Conservation (phyloP, 1,140 invertebrate species). For the Adoxophyes honmai region DNA sequence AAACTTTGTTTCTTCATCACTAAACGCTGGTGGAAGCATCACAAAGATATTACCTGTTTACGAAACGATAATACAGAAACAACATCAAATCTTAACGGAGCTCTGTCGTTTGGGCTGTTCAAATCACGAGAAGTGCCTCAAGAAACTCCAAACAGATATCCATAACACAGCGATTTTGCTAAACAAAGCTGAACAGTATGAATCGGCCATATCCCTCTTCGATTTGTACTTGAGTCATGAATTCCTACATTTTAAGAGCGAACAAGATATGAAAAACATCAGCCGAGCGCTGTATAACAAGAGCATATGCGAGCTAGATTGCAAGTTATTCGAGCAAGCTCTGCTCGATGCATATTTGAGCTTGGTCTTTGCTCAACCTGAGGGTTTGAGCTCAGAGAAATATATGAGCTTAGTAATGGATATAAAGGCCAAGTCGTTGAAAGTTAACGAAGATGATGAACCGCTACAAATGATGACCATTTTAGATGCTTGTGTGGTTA, state of each 20-base stretch:
- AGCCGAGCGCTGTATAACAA: slow-evolving; percentile 62
- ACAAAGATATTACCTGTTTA: slow-evolving; percentile 28
- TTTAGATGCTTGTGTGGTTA: slow-evolving; percentile 34
- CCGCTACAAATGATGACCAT: slow-evolving; percentile 45
- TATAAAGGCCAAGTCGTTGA: slow-evolving; percentile 53
- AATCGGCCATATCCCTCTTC: slow-evolving; percentile 53
- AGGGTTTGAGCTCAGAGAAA: slow-evolving; percentile 42
- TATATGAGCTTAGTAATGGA: slow-evolving; percentile 61
- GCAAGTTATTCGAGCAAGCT: slow-evolving; percentile 38
- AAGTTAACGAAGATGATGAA: slow-evolving; percentile 29
- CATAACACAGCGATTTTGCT: slow-evolving; percentile 56
- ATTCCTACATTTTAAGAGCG: slow-evolving; percentile 32
- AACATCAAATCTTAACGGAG: slow-evolving; percentile 44
- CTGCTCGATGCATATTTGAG: slow-evolving; percentile 55
- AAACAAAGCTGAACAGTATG: slow-evolving; percentile 41
- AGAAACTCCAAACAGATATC: slow-evolving; percentile 51
- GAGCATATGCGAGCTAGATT: slow-evolving; percentile 59
- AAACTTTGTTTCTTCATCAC: slow-evolving; percentile 33
- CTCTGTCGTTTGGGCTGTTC: slow-evolving; percentile 35
- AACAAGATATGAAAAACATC: slow-evolving; percentile 42
- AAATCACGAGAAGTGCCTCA: slow-evolving; percentile 45
- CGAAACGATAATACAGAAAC: slow-evolving; percentile 31
- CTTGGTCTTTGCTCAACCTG: slow-evolving; percentile 39
- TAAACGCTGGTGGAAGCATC: slow-evolving; percentile 25
- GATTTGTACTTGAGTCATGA: slow-evolving; percentile 52